These are phyloP conservation scores for Pteropus alecto DNA, from an alignment of 2,113 vertebrate species.

Conservation along the genomic window DNA sequence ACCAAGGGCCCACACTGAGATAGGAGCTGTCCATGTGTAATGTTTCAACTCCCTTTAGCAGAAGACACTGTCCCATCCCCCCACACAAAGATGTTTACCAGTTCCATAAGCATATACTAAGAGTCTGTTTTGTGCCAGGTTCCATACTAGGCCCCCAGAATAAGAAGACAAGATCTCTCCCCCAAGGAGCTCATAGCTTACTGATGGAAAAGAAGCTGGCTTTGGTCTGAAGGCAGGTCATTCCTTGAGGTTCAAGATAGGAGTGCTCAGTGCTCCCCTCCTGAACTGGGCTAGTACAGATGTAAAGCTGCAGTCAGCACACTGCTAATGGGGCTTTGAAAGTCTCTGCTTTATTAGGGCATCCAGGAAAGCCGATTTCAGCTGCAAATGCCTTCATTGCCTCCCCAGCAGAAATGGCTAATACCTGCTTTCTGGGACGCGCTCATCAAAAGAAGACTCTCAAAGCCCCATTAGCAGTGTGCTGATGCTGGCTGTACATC, in stretches of 20 bases:
- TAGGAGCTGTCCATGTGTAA: background rate
- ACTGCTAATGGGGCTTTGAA: constrained; percentile 16
- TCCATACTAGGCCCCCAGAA: background rate
- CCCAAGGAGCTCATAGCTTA: background rate
- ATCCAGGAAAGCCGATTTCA: constrained; percentile 57
- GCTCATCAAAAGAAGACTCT: constrained; percentile 63
- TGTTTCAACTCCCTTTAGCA: background rate
- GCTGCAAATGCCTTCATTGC: constrained; percentile 76
- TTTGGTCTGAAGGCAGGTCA: background rate
- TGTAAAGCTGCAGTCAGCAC: constrained; percentile 41
- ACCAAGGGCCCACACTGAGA: background rate
- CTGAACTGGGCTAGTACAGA: background rate
- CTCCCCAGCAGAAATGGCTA: constrained; percentile 68
- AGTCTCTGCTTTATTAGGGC: constrained; percentile 26
- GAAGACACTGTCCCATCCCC: background rate
- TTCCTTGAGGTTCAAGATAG: background rate
- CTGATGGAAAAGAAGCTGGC: background rate
- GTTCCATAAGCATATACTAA: background rate
- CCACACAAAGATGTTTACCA: background rate
- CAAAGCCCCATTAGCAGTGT: constrained; percentile 55
- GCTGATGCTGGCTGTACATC: constrained; percentile 58
- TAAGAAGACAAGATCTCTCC: background rate
- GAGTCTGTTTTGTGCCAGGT: background rate
- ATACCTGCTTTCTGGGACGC: constrained; percentile 62
- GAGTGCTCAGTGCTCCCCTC: background rate